Conservation (phyloP, 2,888 invertebrate species). For the Cybosia mesomella region DNA sequence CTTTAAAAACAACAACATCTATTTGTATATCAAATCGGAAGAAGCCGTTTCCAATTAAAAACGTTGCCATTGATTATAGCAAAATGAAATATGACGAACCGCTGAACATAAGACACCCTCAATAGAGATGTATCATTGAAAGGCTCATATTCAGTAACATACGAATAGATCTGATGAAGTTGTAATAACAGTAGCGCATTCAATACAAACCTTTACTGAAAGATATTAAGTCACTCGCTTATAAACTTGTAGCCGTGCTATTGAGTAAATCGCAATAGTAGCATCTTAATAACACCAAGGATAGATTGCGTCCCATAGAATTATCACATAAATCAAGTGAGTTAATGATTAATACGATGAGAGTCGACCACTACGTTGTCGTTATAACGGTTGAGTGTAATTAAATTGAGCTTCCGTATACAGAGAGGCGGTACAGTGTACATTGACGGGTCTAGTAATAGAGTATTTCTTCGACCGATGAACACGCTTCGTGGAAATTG, state of each 20-base stretch:
- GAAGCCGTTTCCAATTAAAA: too few relatives aligned
- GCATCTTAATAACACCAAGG: slow-evolving; percentile 71
- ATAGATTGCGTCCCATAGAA: slow-evolving; percentile 71
- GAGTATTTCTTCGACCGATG: slow-evolving; percentile 41
- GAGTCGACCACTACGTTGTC: slow-evolving; percentile 66
- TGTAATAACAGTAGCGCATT: background rate
- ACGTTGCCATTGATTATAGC: too few relatives aligned
- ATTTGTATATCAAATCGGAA: too few relatives aligned
- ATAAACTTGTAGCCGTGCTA: slow-evolving; percentile 20
- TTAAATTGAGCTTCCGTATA: slow-evolving; percentile 84
- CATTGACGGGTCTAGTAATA: slow-evolving; percentile 53
- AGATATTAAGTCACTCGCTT: slow-evolving; percentile 28
- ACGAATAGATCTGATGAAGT: background rate
- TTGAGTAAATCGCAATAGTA: slow-evolving; percentile 56
- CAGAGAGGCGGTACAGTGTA: slow-evolving; percentile 42
- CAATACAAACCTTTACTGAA: slow-evolving; percentile 15
- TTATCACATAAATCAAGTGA: slow-evolving; percentile 83
- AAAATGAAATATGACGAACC: too few relatives aligned
- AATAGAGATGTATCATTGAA: too few relatives aligned
- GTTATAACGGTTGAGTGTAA: slow-evolving; percentile 83
- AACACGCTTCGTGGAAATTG: slow-evolving; percentile 54
- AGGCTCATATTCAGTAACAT: too few relatives aligned
- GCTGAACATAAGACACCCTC: too few relatives aligned
- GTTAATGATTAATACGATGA: slow-evolving; percentile 81
- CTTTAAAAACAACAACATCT: too few relatives aligned